A percentile compares a stretch with the other conserved stretches of the same genome.
Conservation (phyloP, 2,113 vertebrate species). For the Tringa solitaria region DNA sequence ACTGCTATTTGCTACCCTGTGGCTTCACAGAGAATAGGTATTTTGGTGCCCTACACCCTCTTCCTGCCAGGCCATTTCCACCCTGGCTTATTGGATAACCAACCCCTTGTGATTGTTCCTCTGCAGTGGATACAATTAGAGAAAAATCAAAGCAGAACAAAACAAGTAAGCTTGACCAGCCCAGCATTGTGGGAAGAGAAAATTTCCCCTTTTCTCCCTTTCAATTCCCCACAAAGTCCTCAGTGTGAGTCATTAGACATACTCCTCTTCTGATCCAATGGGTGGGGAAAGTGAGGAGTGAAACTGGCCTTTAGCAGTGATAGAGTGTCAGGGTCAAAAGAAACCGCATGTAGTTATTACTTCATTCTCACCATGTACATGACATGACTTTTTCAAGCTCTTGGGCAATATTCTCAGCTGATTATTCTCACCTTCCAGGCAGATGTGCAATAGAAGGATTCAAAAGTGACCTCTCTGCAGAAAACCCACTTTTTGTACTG, state of each 20-base stretch:
- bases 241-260: fast-evolving
- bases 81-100: not conserved
- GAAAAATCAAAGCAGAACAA: not conserved
- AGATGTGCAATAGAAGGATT: not conserved
- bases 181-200: not conserved
- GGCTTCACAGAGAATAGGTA: not conserved
- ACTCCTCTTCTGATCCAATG: not conserved
- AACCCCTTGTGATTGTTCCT: not conserved
- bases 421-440: not conserved
- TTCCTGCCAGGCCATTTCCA: not conserved
- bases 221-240: not conserved
- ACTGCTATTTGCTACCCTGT: not conserved
- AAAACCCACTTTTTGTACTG: not conserved
- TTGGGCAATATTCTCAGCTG: not conserved
- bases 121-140: fast-evolving
- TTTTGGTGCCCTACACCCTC: not conserved
- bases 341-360: fast-evolving
- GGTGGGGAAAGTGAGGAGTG: not conserved
- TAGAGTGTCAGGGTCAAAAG: not conserved
- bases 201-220: not conserved
- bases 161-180: not conserved
- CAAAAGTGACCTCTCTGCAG: not conserved
- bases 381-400: not conserved
- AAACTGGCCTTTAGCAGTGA: not conserved
- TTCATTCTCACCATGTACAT: not conserved